Evolutionary conservation across 2,888 invertebrate genomes (phyloP).

Genomic region (Drosophila aldrichi): DNA sequence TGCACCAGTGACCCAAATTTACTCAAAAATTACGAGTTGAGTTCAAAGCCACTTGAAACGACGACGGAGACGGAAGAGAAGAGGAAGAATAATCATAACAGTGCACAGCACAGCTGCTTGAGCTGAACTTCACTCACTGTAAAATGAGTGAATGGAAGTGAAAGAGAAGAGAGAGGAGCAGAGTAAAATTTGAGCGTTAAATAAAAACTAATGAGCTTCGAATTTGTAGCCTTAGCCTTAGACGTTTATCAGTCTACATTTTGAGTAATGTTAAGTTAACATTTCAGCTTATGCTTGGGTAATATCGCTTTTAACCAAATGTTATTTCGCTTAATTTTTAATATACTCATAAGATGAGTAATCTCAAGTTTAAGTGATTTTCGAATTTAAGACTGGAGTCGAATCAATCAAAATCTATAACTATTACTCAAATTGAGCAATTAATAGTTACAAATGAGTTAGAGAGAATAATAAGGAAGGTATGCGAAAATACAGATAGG

Average conservation of each 20-base stretch:
- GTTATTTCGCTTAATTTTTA: neutral
- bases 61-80: conserved; percentile 1
- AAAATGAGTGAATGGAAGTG: neutral
- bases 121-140: conserved; percentile 13
- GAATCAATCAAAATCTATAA: too few relatives aligned
- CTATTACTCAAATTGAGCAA: too few relatives aligned
- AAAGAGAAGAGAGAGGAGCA: neutral
- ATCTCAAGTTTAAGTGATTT: too few relatives aligned
- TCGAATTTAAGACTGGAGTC: too few relatives aligned
- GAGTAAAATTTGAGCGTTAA: neutral
- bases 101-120: conserved; percentile 15
- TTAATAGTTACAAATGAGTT: too few relatives aligned
- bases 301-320: neutral
- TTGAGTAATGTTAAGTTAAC: neutral
- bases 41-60: conserved; percentile 56
- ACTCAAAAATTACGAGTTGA: conserved; percentile 45
- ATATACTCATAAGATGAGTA: too few relatives aligned
- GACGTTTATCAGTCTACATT: neutral
- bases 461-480: too few relatives aligned
- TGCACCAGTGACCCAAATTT: conserved; percentile 70
- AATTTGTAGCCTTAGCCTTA: neutral
- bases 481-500: neutral
- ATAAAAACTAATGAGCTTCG: neutral
- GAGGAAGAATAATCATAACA: conserved; percentile 10
- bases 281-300: neutral